A percentile compares a stretch with the other conserved stretches of the same genome.
These are phyloP conservation scores for Ormyrus thymus DNA, from an alignment of 2,888 invertebrate species.

Conservation along the genomic window DNA sequence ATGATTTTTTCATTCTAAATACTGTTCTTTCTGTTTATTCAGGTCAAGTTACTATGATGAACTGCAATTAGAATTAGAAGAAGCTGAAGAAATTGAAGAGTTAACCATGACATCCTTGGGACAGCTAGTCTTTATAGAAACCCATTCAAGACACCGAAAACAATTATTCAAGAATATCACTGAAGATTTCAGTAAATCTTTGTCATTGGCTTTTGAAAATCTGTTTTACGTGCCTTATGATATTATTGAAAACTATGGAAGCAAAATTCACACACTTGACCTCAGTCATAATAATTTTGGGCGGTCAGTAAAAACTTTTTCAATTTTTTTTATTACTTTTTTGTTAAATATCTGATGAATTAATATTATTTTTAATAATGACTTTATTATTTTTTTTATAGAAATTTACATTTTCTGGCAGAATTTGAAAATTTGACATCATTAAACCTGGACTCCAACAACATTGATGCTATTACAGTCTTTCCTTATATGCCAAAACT, in stretches of 20 bases:
- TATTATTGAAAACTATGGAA: constrained; percentile 68
- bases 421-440: constrained; percentile 85
- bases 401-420: constrained; percentile 84
- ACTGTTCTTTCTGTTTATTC: not conserved
- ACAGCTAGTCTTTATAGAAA: constrained; percentile 69
- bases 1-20: not conserved
- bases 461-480: constrained; percentile 81
- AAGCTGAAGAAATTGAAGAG: constrained; percentile 63
- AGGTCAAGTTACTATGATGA: constrained; percentile 61
- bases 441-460: constrained; percentile 88
- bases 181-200: constrained; percentile 62
- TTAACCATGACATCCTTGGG: constrained; percentile 72
- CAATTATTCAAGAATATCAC: constrained; percentile 28
- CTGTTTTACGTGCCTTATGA: constrained; percentile 70
- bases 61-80: constrained; percentile 61
- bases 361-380: constrained; percentile 61
- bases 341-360: not conserved
- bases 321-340: constrained; percentile 16
- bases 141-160: constrained; percentile 66
- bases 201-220: constrained; percentile 70
- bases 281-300: constrained; percentile 71
- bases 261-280: constrained; percentile 65
- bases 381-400: constrained; percentile 71
- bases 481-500: constrained; percentile 85
- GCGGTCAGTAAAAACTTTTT: constrained; percentile 60